Conservation (phyloP, 1,140 invertebrate species). For the Apolygus lucorum region DNA sequence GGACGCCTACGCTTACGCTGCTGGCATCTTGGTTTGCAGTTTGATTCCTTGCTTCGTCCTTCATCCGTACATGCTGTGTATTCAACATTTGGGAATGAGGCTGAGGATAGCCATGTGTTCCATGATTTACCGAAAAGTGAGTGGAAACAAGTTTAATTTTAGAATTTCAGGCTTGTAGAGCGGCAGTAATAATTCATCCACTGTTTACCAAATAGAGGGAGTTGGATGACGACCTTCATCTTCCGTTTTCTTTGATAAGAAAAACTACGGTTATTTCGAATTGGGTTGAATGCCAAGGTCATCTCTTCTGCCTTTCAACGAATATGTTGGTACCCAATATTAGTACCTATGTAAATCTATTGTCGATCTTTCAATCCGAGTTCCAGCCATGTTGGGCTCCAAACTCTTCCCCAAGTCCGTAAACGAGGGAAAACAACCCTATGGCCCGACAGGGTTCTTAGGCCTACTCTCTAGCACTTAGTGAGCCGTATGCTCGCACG, state of each 20-base stretch:
- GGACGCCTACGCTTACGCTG: constrained; percentile 48
- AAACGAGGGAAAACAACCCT: no score
- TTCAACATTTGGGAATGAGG: constrained; percentile 51
- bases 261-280: not conserved
- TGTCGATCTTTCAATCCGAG: no score
- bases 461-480: no score
- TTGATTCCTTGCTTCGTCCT: constrained; percentile 48
- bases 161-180: not conserved
- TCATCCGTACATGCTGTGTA: constrained; percentile 51
- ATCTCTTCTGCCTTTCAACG: no score
- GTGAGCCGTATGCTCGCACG: no score
- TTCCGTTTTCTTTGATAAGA: not conserved
- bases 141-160: no score
- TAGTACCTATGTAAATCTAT: no score
- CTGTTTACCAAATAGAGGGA: not conserved
- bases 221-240: not conserved
- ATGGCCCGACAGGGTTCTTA: no score
- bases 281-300: no score
- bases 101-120: constrained; percentile 53
- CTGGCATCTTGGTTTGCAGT: constrained; percentile 46
- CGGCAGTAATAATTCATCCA: not conserved
- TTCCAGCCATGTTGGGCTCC: no score
- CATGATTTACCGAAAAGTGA: constrained; percentile 57
- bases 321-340: no score
- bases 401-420: no score